Conservation (phyloP, 1,140 invertebrate species). For the Neelides sp. region DNA sequence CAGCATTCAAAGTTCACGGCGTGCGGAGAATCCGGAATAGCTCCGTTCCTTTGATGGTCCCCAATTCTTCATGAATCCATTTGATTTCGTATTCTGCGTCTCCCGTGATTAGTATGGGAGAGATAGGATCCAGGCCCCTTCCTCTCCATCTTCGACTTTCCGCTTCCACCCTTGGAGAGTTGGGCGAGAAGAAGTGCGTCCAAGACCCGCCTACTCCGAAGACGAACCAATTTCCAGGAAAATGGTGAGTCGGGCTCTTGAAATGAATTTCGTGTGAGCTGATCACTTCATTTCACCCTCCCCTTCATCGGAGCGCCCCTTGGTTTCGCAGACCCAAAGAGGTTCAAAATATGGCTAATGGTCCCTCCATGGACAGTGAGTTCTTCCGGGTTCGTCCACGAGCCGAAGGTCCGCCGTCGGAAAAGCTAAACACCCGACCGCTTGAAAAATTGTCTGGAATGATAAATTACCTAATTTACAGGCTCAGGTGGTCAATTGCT, state of each 20-base stretch:
- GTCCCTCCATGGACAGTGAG: no score
- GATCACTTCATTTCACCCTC: constrained; percentile 20
- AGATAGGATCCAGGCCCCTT: background rate
- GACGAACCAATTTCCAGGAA: constrained; percentile 11
- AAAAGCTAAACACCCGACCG: no score
- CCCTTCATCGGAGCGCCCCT: no score
- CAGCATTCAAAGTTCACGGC: constrained; percentile 30
- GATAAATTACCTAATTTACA: constrained; percentile 33
- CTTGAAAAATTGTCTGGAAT: constrained; percentile 27
- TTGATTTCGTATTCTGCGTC: constrained; percentile 16
- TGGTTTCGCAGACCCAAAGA: no score
- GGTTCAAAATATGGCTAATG: no score
- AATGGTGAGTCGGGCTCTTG: constrained; percentile 14
- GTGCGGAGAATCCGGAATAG: constrained; percentile 22
- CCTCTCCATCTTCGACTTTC: no score
- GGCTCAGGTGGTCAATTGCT: constrained; percentile 33
- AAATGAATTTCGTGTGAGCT: constrained; percentile 18
- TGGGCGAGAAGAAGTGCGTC: background rate
- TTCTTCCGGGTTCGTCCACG: no score
- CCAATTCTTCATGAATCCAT: constrained; percentile 24
- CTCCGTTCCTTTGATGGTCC: constrained; percentile 19
- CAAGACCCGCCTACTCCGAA: background rate
- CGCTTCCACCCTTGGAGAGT: no score
- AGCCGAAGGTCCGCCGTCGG: background rate
- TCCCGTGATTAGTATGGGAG: constrained; percentile 5